These are phyloP conservation scores for Antedon bifida DNA, from an alignment of 35 echinoderm and acorn worm species.

Conservation along the genomic window DNA sequence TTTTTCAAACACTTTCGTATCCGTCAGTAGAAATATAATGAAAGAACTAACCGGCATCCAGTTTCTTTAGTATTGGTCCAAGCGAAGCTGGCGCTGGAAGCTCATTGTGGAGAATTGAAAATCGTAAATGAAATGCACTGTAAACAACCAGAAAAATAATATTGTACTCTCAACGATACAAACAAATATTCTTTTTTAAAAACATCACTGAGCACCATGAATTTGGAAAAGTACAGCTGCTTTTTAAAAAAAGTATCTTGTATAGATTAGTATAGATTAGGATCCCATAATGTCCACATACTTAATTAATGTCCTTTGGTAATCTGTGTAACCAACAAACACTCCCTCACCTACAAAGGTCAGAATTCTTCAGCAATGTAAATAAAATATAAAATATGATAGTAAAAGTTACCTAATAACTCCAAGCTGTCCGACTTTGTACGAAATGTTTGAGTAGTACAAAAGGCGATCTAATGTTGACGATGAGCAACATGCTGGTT, in stretches of 20 bases:
- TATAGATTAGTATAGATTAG: no score
- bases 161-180: neutral
- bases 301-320: no score
- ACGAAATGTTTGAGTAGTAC: conserved; percentile 59
- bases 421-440: conserved; percentile 81
- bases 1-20: no score
- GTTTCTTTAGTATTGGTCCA: conserved; percentile 42
- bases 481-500: conserved; percentile 28
- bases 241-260: no score
- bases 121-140: conserved; percentile 93
- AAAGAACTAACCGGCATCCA: conserved; percentile 73
- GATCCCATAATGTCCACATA: no score
- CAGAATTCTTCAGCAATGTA: no score
- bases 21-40: no score
- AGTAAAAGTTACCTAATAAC: conserved; percentile 43
- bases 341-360: no score
- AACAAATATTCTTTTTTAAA: no score
- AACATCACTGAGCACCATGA: no score
- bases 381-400: neutral
- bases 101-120: conserved; percentile 38
- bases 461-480: conserved; percentile 37
- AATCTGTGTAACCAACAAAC: no score
- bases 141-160: conserved; percentile 4
- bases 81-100: conserved; percentile 61
- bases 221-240: no score